phyloP scores from a whole-genome alignment of 2,113 vertebrate species.

The Sitta europaea region DNA sequence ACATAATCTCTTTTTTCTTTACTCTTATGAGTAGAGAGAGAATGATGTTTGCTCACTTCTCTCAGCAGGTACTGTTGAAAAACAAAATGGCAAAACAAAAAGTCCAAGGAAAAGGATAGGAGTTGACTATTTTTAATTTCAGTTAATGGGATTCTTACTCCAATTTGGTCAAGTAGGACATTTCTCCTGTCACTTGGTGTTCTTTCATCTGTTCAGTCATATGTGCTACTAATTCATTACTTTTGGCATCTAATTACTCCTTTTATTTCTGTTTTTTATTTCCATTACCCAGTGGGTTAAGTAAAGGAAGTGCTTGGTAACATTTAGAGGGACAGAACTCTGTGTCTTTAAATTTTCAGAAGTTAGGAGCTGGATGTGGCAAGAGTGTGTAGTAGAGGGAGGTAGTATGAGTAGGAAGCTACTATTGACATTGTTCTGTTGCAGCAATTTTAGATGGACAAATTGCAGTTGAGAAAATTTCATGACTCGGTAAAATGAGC shows the following conservation, averaged over 20 bases:
- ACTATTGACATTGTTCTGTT: slow-evolving; percentile 85
- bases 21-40: neutral
- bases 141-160: neutral
- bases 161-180: neutral
- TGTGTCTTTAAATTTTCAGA: slow-evolving; percentile 57
- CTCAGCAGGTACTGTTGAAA: neutral
- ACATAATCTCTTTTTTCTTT: neutral
- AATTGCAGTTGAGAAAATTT: slow-evolving; percentile 93
- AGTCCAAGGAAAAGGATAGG: neutral
- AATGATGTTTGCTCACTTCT: neutral
- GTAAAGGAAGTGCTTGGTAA: neutral
- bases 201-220: neutral
- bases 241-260: neutral
- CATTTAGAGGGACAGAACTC: neutral
- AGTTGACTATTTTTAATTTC: neutral
- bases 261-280: neutral
- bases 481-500: slow-evolving; percentile 99
- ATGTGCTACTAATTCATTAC: neutral
- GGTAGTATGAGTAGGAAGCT: slow-evolving; percentile 76
- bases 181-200: neutral
- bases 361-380: slow-evolving; percentile 56
- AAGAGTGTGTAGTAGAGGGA: slow-evolving; percentile 37
- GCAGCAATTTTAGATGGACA: slow-evolving; percentile 85
- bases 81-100: neutral
- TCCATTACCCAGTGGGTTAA: neutral